These are phyloP conservation scores for Cyrtodaria siliqua DNA, from an alignment of 2,888 invertebrate species.

Conservation along the genomic window DNA sequence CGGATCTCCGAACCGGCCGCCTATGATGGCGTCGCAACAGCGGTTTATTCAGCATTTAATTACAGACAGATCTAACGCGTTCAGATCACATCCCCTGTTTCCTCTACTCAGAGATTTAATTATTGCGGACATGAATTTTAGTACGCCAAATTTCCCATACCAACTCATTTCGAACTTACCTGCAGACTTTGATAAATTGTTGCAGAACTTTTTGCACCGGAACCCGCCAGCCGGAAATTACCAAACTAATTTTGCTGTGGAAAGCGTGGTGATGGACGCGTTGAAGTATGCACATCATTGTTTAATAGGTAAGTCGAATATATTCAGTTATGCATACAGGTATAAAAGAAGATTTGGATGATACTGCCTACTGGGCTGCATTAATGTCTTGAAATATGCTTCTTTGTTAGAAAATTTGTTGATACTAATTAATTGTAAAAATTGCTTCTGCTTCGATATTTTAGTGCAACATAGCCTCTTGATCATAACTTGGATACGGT, in stretches of 20 bases:
- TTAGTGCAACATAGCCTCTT: too few relatives aligned
- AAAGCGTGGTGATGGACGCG: slow-evolving; percentile 85
- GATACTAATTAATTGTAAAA: too few relatives aligned
- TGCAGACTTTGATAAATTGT: slow-evolving; percentile 83
- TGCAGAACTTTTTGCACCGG: slow-evolving; percentile 84
- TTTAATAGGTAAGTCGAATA: slow-evolving; percentile 83
- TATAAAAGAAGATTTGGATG: too few relatives aligned
- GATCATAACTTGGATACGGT: too few relatives aligned
- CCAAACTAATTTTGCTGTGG: slow-evolving; percentile 83
- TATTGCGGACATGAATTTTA: slow-evolving; percentile 85
- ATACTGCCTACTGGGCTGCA: too few relatives aligned
- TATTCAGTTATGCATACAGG: too few relatives aligned
- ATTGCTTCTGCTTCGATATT: too few relatives aligned
- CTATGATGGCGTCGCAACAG: slow-evolving; percentile 81
- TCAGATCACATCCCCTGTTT: slow-evolving; percentile 85
- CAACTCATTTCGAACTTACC: slow-evolving; percentile 84
- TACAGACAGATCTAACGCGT: slow-evolving; percentile 83
- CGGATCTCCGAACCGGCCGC: slow-evolving; percentile 73
- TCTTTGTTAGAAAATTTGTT: too few relatives aligned
- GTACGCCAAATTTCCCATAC: slow-evolving; percentile 84
- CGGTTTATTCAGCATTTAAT: slow-evolving; percentile 84
- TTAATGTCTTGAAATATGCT: too few relatives aligned
- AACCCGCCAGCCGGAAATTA: slow-evolving; percentile 82
- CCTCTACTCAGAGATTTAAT: slow-evolving; percentile 85
- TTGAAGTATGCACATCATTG: slow-evolving; percentile 84